phyloP scores from a whole-genome alignment of 2,797 vertebrate genomes.

The Streptopelia turtur region DNA sequence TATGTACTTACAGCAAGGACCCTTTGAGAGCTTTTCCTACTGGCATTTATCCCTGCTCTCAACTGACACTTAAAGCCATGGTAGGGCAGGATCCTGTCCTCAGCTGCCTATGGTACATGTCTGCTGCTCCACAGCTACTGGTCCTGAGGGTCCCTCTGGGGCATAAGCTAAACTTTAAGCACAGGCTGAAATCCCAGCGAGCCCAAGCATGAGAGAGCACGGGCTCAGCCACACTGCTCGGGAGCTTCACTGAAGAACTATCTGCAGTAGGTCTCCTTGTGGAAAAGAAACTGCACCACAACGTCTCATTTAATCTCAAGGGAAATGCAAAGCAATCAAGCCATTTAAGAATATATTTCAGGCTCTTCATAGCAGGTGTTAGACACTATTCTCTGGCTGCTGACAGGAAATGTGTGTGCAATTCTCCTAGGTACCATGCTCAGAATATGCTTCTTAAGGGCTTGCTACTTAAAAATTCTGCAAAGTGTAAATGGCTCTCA shows the following conservation, averaged over 20 bases:
- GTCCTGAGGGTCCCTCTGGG: background rate
- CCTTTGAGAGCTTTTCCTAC: background rate
- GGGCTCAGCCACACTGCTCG: rapidly evolving
- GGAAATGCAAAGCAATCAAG: conserved; percentile 65
- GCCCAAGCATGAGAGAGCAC: rapidly evolving
- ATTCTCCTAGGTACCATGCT: conserved; percentile 19
- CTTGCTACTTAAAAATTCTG: conserved; percentile 34
- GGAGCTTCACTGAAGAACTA: background rate
- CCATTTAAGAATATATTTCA: conserved; percentile 65
- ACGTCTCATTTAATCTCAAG: conserved; percentile 6
- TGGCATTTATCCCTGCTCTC: background rate
- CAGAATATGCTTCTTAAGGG: conserved; percentile 21
- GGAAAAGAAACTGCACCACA: background rate
- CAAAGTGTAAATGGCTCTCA: conserved; percentile 39
- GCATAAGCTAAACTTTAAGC: background rate
- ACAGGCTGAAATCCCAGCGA: background rate
- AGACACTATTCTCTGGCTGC: conserved; percentile 28
- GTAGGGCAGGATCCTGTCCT: background rate
- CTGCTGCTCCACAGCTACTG: background rate
- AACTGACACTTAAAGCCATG: background rate
- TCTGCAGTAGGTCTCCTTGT: background rate
- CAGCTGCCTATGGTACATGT: rapidly evolving
- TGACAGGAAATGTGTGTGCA: conserved; percentile 64
- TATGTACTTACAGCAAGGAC: background rate
- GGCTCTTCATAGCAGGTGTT: conserved; percentile 58